Conservation (phyloP, 2,113 vertebrate genomes). For the Nothoprocta perdicaria region DNA sequence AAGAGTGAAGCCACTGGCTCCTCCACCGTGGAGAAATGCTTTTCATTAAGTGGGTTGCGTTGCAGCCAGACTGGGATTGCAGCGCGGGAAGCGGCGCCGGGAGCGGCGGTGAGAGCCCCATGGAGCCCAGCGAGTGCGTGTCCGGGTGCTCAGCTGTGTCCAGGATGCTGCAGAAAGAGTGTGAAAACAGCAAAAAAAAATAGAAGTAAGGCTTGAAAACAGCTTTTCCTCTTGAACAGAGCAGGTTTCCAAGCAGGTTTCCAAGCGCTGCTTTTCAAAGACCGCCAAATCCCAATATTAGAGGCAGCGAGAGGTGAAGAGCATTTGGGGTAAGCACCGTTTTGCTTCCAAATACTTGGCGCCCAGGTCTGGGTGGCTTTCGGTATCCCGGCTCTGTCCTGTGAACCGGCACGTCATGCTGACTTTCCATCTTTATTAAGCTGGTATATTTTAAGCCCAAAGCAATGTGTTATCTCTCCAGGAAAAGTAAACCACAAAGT, state of each 20-base stretch:
- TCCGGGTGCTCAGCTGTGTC: not conserved
- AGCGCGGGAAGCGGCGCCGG: not conserved
- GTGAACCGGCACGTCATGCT: not conserved
- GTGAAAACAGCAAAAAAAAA: no score
- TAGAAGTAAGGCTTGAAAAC: not conserved
- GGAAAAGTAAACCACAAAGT: not conserved
- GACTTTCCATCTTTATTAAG: conserved; percentile 10
- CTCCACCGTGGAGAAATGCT: not conserved
- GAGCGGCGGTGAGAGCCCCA: not conserved
- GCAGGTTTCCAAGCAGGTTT: not conserved
- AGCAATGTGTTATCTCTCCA: not conserved
- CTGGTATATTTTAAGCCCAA: conserved; percentile 21
- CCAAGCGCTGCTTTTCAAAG: not conserved
- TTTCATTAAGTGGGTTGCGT: fast-evolving
- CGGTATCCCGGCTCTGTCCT: not conserved
- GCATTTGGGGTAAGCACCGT: not conserved
- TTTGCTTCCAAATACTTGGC: not conserved
- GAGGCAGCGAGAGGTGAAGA: not conserved
- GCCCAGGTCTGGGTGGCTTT: not conserved
- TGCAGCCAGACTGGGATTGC: not conserved
- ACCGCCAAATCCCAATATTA: not conserved
- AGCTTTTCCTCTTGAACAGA: not conserved
- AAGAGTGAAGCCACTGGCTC: not conserved
- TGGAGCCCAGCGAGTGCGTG: not conserved
- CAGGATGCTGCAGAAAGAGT: fast-evolving